Evolutionary conservation across 2,113 vertebrate species (phyloP).

Genomic region (Zeus faber): DNA sequence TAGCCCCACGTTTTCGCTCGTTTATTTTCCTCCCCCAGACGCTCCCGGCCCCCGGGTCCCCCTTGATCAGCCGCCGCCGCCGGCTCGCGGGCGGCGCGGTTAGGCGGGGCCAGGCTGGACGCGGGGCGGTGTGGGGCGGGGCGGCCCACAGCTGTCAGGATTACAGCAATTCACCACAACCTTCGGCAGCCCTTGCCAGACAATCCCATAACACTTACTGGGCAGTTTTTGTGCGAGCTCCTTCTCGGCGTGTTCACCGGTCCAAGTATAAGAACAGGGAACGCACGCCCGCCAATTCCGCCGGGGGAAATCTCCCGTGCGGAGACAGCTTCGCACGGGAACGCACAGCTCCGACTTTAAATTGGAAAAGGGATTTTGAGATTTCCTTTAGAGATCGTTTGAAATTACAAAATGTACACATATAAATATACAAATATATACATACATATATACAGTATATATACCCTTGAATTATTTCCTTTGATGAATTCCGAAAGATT

Average conservation of each 20-base stretch:
- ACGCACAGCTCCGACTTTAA: slow-evolving; percentile 15
- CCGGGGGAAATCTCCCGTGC: neutral
- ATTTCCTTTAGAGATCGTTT: slow-evolving; percentile 24
- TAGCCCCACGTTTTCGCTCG: neutral
- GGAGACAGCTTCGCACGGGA: slow-evolving; percentile 16
- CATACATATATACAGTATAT: slow-evolving; percentile 27
- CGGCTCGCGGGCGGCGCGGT: slow-evolving; percentile 24
- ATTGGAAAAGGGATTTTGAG: slow-evolving; percentile 9
- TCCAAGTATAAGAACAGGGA: too few relatives aligned
- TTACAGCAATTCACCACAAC: slow-evolving; percentile 45
- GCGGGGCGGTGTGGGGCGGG: slow-evolving; percentile 18
- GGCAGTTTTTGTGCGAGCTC: slow-evolving; percentile 14
- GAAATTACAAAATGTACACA: too few relatives aligned
- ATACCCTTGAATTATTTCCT: slow-evolving; percentile 54
- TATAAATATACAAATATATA: too few relatives aligned
- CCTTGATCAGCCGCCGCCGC: slow-evolving; percentile 15
- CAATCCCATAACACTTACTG: slow-evolving; percentile 27
- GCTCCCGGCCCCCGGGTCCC: slow-evolving; percentile 1
- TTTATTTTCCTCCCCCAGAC: slow-evolving; percentile 3
- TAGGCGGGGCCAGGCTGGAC: too few relatives aligned
- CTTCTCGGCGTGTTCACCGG: neutral
- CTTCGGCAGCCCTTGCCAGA: slow-evolving; percentile 47
- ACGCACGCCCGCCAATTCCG: too few relatives aligned
- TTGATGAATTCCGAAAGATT: slow-evolving; percentile 62
- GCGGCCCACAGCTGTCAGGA: slow-evolving; percentile 31